Evolutionary conservation across 2,113 vertebrate species (phyloP).

Genomic region (Benitochromis conjunctus): DNA sequence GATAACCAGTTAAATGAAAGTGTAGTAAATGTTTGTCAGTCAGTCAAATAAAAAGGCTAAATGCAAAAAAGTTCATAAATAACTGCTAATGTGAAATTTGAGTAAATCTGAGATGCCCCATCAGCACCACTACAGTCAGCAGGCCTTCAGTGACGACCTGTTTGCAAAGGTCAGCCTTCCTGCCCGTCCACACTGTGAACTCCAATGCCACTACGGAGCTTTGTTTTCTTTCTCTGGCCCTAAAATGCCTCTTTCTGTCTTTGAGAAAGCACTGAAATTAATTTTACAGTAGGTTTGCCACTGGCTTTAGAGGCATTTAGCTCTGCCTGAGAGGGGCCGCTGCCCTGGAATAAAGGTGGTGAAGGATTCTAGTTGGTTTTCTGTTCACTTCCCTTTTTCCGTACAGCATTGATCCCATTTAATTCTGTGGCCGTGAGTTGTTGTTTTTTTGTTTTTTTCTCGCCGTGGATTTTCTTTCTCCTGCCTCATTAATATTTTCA

Average conservation of each 20-base stretch:
- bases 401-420: neutral
- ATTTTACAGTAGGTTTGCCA: neutral
- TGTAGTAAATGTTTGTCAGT: neutral
- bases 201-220: neutral
- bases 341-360: neutral
- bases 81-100: neutral
- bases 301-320: neutral
- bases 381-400: neutral
- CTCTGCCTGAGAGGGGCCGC: neutral
- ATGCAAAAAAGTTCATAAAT: neutral
- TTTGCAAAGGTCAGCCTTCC: neutral
- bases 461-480: neutral
- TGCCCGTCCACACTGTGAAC: neutral
- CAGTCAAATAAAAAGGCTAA: neutral
- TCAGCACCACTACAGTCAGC: neutral
- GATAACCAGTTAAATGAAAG: neutral
- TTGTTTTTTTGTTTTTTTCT: neutral
- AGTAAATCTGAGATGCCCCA: neutral
- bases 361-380: neutral
- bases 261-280: neutral
- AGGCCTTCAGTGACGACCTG: neutral
- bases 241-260: neutral
- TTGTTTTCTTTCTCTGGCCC: constrained; percentile 13
- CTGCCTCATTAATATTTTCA: neutral
- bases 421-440: neutral